Percentiles rank a stretch among this genome's conserved stretches.
Evolutionary conservation across 1,140 invertebrate genomes (phyloP).

Genomic region (Temnothorax curvispinosus): DNA sequence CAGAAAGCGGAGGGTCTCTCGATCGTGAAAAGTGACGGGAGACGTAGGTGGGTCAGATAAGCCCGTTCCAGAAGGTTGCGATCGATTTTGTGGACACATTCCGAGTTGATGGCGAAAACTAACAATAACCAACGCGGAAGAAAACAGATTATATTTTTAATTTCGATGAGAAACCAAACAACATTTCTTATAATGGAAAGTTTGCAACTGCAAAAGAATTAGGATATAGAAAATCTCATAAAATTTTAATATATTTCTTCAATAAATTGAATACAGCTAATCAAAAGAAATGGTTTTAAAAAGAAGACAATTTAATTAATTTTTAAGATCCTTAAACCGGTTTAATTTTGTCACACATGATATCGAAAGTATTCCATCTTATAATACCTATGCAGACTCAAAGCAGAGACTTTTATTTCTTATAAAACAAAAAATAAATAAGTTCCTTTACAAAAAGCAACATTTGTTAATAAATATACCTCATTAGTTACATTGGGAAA

Average conservation of each 20-base stretch:
- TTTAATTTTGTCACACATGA: background rate
- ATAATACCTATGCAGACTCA: background rate
- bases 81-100: slow-evolving; percentile 41
- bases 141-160: slow-evolving; percentile 3
- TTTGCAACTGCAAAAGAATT: background rate
- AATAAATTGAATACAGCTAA: no score
- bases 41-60: background rate
- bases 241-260: no score
- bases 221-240: background rate
- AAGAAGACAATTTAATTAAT: background rate
- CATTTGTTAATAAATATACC: background rate
- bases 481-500: background rate
- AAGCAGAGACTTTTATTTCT: background rate
- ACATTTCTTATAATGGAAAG: background rate
- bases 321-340: background rate
- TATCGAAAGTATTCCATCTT: background rate
- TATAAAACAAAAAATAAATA: background rate
- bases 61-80: background rate
- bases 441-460: background rate
- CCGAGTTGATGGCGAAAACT: background rate
- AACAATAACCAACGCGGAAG: background rate
- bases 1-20: background rate
- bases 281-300: background rate
- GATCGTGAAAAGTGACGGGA: background rate
- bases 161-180: background rate